Percentiles rank a stretch among this genome's conserved stretches.
Conservation (phyloP, 2,113 vertebrate species). For the Pagrus major region DNA sequence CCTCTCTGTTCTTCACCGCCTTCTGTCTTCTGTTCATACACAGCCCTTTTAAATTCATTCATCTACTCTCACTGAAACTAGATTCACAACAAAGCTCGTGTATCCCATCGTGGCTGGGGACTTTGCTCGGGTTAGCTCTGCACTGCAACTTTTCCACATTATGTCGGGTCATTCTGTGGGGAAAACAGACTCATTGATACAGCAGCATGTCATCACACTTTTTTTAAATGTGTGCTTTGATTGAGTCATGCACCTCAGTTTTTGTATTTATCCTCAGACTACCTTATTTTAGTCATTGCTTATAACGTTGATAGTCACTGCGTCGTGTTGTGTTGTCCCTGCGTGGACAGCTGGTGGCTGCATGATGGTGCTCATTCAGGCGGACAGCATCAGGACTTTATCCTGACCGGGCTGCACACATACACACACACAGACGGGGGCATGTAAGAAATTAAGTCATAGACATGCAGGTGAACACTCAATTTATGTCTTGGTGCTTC, state of each 20-base stretch:
- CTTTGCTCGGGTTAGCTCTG: not conserved
- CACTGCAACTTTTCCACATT: slow-evolving; percentile 13
- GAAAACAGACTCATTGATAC: slow-evolving; percentile 38
- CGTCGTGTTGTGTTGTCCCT: slow-evolving; percentile 31
- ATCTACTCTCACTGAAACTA: slow-evolving; percentile 38
- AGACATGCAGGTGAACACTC: not conserved
- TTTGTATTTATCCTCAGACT: slow-evolving; percentile 15
- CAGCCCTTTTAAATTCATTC: slow-evolving; percentile 27
- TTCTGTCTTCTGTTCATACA: slow-evolving; percentile 24
- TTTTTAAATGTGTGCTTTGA: slow-evolving; percentile 6
- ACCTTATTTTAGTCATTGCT: slow-evolving; percentile 13
- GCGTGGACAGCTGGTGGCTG: slow-evolving; percentile 51
- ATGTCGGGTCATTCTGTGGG: not conserved
- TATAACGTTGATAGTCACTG: slow-evolving; percentile 1
- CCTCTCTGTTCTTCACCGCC: slow-evolving; percentile 15
- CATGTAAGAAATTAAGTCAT: not conserved
- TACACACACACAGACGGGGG: not conserved
- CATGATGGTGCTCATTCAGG: slow-evolving; percentile 30
- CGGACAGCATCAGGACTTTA: slow-evolving; percentile 36
- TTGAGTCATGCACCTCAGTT: not conserved
- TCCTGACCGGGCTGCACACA: not conserved
- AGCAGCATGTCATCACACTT: slow-evolving; percentile 29
- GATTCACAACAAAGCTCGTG: slow-evolving; percentile 57
- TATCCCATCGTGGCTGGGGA: slow-evolving; percentile 34
- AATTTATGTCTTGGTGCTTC: not conserved